These are phyloP conservation scores for Stenodema calcarata DNA, from an alignment of 2,888 invertebrate species.

Conservation along the genomic window DNA sequence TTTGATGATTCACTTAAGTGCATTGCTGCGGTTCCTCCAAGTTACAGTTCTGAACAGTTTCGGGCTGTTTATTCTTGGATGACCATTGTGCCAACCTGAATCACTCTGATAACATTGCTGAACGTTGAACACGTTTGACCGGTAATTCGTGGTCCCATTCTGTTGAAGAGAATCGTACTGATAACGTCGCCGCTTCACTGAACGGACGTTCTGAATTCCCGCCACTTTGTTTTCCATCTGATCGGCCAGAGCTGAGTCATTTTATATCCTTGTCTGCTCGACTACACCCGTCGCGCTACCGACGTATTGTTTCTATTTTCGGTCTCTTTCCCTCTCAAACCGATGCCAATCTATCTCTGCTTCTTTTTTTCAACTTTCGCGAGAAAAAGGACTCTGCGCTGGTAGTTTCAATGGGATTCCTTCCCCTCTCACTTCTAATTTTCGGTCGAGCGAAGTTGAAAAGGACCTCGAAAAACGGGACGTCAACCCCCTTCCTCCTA, in stretches of 20 bases:
- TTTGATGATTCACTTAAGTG: too few relatives aligned
- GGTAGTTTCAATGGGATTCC: neutral
- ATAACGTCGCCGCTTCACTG: too few relatives aligned
- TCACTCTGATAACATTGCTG: too few relatives aligned
- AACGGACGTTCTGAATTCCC: too few relatives aligned
- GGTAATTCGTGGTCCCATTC: too few relatives aligned
- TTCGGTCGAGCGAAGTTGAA: neutral
- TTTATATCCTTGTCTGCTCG: neutral
- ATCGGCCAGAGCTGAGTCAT: neutral
- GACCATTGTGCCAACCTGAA: too few relatives aligned
- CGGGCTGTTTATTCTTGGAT: too few relatives aligned
- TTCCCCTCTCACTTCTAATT: neutral
- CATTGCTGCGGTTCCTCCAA: too few relatives aligned
- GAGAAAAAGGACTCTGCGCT: neutral
- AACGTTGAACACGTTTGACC: too few relatives aligned
- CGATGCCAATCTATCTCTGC: neutral
- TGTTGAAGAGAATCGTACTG: too few relatives aligned
- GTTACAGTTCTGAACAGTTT: too few relatives aligned
- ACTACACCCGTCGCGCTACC: neutral
- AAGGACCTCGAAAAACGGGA: neutral
- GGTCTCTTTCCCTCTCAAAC: neutral
- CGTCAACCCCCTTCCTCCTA: neutral
- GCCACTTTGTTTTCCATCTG: neutral
- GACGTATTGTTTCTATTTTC: neutral
- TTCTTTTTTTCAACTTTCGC: neutral